Base-by-base conservation (phyloP, 2,113 vertebrate species). In the Oncorhynchus kisutch region DNA sequence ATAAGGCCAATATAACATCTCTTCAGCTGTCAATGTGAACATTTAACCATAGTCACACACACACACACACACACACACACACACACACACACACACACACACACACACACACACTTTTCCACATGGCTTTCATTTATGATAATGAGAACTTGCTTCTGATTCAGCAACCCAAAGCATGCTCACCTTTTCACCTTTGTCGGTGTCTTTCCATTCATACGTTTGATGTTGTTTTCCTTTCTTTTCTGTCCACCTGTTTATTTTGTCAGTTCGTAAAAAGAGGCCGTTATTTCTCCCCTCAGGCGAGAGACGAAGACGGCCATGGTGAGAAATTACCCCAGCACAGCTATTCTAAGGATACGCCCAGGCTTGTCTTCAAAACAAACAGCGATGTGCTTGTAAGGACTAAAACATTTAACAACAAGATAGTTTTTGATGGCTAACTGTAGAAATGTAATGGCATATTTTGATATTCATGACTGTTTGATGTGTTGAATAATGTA, bases 331-430 rank as follows among this genome's bases (percentile, higher is more conserved):
- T 98, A 87, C 96, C 95, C 94, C 96, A 95, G 95, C 96, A 96
- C 95, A 95, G 96, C 96, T 98, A 95, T 97, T 93, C 96, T 97
- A 97, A 98, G 96, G 97, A 98, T 95, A 96, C 96, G 94, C 94
- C 98, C 95, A 97, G 97, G 95, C 96, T 99, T 99, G 97, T 97
- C 96, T 98, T 97, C 97, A 99, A 98, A 96, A 96, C 96, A 97
- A 99, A 98, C 97, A 97, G 96, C 97, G 97, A 99, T 96, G 96
- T 98, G 94, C 96, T 99, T 99, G 97, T 99, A 99, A 99, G 97
- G 96, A 91, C 96, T 94, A 92, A 96, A 92, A 92, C 94, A 94
- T 95, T 96, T 95, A 95, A 94, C 94, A 94, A 95, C 9, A 45
- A 90, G 86, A 86, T 80, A 88, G 83, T 18, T 4, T 85, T 80